Evolutionary conservation across 1,140 invertebrate genomes (phyloP), one percentile per base, ranked within the genome.

Genomic region (Amphibalanus amphitrite): DNA sequence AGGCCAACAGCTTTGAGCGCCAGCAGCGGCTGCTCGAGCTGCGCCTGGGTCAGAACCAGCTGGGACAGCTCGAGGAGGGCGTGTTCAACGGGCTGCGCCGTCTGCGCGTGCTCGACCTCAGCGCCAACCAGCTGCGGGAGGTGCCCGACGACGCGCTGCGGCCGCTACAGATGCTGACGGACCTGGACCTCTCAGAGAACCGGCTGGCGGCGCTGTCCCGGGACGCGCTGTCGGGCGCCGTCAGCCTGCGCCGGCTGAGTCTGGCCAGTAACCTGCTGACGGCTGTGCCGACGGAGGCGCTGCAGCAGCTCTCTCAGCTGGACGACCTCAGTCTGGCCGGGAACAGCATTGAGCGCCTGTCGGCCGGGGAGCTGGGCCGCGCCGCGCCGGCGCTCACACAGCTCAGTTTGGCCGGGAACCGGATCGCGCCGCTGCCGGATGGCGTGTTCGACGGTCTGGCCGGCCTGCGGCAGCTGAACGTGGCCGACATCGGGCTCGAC

Each of bases 41-140:
- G 28, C n/a, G 65, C 10, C 65, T 67, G 3, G 23, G 28, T 17
- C 3, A 67, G 69, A 93, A 93, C 77, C 84, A 84, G 72, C 83
- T 93, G 17, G 81, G 81, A 70, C 80, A 81, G 0, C 83, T 91
- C 29, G 85, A 90, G 75, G 82, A 86, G 0, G 82, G 88, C 77
- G 89, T 91, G 77, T 92, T 93, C 80, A 85, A 85, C 25, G 88
- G 89, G 79, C 80, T 91, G 71, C 84, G 84, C 64, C 88, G 86
- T 74, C 80, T 93, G 30, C 82, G 90, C 69, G 85, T 91, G 72
- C 77, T 94, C 30, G 87, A 90, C 79, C 78, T 93, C 68, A 86
- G 87, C 25, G 81, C 84, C 68, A 93, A 93, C 79, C 84, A 86
- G 75, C 79, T 94, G 72, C 84, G 85, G 75, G 86, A 88, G 17